Percentiles rank a stretch among this genome's conserved stretches.
Evolutionary conservation across 2,797 vertebrate genomes (phyloP).

Genomic region (Triplophysa yarkandensis): DNA sequence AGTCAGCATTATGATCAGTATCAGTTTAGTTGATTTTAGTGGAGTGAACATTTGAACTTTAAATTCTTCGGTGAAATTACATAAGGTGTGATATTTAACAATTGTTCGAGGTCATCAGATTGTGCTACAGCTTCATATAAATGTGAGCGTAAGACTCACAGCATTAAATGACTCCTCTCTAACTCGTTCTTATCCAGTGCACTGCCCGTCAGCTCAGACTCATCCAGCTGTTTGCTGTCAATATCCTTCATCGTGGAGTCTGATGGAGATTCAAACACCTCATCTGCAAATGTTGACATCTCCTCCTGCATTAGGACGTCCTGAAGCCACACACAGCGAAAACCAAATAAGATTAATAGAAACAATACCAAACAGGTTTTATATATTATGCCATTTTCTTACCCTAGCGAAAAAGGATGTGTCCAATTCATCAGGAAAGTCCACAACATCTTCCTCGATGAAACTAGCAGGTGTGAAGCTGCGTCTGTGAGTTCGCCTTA

Average conservation of each 20-base stretch:
- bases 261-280: slow-evolving; percentile 93
- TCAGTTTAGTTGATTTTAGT: background rate
- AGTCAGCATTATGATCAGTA: background rate
- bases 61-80: background rate
- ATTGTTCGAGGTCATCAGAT: background rate
- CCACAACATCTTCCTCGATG: slow-evolving; percentile 89
- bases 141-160: slow-evolving; percentile 78
- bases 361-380: background rate
- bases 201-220: slow-evolving; percentile 86
- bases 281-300: slow-evolving; percentile 89
- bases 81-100: background rate
- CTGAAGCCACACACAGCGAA: slow-evolving; percentile 66
- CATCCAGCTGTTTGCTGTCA: slow-evolving; percentile 76
- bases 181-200: slow-evolving; percentile 88
- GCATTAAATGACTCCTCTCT: slow-evolving; percentile 91
- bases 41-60: too few species aligned
- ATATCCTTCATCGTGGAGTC: slow-evolving; percentile 89
- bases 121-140: background rate
- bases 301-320: slow-evolving; percentile 92
- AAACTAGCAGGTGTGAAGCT: slow-evolving; percentile 93
- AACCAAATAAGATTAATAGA: background rate
- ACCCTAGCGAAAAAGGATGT: slow-evolving; percentile 97
- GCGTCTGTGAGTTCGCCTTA: slow-evolving; percentile 78
- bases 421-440: slow-evolving; percentile 94
- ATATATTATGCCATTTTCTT: slow-evolving; percentile 47